Conservation (phyloP, 2,797 vertebrate genomes). For the Diceros bicornis region DNA sequence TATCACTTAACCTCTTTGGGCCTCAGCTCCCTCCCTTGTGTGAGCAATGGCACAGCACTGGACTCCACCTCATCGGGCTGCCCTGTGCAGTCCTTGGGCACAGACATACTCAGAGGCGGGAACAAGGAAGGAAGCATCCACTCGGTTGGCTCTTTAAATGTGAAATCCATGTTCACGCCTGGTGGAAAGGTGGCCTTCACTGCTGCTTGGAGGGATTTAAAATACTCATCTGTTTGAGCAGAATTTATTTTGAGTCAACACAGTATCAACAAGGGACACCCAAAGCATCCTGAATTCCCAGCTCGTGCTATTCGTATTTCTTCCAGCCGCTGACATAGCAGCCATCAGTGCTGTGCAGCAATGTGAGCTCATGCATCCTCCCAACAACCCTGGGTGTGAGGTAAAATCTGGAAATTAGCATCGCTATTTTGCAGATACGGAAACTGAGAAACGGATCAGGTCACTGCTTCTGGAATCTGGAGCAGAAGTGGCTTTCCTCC, state of each 20-base stretch:
- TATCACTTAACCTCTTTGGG: background rate
- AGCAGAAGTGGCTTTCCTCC: background rate
- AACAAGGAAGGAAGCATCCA: background rate
- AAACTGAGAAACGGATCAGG: slow-evolving; percentile 11
- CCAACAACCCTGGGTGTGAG: background rate
- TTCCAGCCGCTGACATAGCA: slow-evolving; percentile 16
- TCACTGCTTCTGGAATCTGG: background rate
- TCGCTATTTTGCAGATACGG: slow-evolving; percentile 44
- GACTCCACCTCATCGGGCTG: background rate
- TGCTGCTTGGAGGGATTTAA: background rate
- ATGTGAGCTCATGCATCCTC: slow-evolving; percentile 21
- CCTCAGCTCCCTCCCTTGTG: rapidly evolving
- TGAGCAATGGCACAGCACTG: background rate
- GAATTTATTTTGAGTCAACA: slow-evolving; percentile 42
- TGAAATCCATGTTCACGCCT: background rate
- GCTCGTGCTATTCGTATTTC: slow-evolving; percentile 37
- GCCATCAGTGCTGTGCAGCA: background rate
- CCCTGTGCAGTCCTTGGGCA: background rate
- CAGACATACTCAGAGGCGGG: background rate
- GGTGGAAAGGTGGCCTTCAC: background rate
- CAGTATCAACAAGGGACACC: background rate
- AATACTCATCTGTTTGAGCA: background rate
- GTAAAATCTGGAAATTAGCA: background rate
- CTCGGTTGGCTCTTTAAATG: background rate
- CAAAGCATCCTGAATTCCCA: background rate